Percentiles rank a stretch among this genome's conserved stretches.
phyloP scores from a whole-genome alignment of 1,140 invertebrate species.

The Eumaeus atala region DNA sequence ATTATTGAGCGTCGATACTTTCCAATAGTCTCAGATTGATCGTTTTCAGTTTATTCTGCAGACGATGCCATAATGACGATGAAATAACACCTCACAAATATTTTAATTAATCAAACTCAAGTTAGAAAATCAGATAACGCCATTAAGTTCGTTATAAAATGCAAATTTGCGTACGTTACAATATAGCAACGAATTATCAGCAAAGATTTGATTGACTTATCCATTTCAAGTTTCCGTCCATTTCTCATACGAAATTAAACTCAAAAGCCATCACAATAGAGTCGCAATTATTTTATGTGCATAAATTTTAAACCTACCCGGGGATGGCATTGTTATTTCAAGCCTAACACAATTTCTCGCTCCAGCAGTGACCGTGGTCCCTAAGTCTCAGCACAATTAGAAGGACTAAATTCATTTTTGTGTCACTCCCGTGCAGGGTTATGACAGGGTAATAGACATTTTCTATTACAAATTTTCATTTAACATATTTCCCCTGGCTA shows the following conservation, averaged over 20 bases:
- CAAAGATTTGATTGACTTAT: conserved; percentile 15
- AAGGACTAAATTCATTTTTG: conserved; percentile 46
- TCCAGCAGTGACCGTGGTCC: conserved; percentile 43
- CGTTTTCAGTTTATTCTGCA: no score
- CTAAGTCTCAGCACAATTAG: conserved; percentile 58
- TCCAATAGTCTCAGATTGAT: no score
- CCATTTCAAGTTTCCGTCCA: neutral
- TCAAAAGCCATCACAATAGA: neutral
- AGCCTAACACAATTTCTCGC: conserved; percentile 55
- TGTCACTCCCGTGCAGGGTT: conserved; percentile 29
- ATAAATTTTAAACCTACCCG: conserved; percentile 28
- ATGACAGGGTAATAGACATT: conserved; percentile 4
- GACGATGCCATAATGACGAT: no score
- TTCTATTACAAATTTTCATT: neutral
- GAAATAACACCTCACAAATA: neutral
- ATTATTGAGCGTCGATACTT: no score
- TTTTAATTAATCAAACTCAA: neutral
- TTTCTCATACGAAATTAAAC: conserved; percentile 1
- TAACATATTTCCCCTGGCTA: conserved; percentile 2
- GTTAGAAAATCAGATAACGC: neutral
- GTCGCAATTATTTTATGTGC: conserved; percentile 14
- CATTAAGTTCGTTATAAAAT: conserved; percentile 3
- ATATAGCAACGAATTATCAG: conserved; percentile 4
- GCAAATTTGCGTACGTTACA: conserved; percentile 15
- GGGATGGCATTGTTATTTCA: conserved; percentile 32